phyloP scores from a whole-genome alignment of 2,113 vertebrate species.

The Neoarius graeffei region DNA sequence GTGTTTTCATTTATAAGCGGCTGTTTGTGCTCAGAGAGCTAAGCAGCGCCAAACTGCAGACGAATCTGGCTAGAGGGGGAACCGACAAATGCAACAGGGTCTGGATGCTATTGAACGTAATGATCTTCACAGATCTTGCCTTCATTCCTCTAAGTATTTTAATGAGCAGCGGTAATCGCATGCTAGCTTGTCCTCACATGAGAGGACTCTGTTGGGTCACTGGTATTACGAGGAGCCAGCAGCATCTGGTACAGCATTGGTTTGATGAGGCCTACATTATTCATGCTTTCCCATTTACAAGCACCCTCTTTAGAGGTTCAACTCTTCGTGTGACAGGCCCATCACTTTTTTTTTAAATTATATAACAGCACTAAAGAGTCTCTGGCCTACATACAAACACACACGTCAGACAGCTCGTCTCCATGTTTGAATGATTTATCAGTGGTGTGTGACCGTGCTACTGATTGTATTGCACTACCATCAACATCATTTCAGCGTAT shows the following conservation, averaged over 20 bases:
- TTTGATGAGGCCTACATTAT: slow-evolving; percentile 60
- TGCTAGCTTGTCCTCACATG: slow-evolving; percentile 59
- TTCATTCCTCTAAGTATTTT: slow-evolving; percentile 65
- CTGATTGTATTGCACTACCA: slow-evolving; percentile 39
- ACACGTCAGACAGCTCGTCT: slow-evolving; percentile 47
- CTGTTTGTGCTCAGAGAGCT: slow-evolving; percentile 35
- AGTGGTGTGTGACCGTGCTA: slow-evolving; percentile 45
- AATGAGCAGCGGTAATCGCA: slow-evolving; percentile 67
- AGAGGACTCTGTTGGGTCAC: slow-evolving; percentile 62
- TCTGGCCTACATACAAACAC: slow-evolving; percentile 45
- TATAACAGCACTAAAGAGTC: slow-evolving; percentile 34
- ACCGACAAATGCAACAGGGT: slow-evolving; percentile 60
- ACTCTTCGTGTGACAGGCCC: slow-evolving; percentile 50
- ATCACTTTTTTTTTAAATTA: slow-evolving; percentile 51
- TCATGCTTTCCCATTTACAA: slow-evolving; percentile 62
- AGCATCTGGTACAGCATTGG: slow-evolving; percentile 60
- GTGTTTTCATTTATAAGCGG: slow-evolving; percentile 45
- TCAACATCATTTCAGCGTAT: slow-evolving; percentile 3
- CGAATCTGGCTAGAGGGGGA: slow-evolving; percentile 55
- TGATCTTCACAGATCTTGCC: slow-evolving; percentile 71
- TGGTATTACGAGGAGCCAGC: slow-evolving; percentile 56
- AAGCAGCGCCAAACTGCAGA: slow-evolving; percentile 36
- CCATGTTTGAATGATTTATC: slow-evolving; percentile 37
- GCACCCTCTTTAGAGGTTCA: slow-evolving; percentile 49
- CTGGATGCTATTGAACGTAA: slow-evolving; percentile 65